Percentiles rank a stretch among this genome's conserved stretches.
phyloP scores from a whole-genome alignment of 2,113 vertebrate species.

The Notothenia coriiceps region DNA sequence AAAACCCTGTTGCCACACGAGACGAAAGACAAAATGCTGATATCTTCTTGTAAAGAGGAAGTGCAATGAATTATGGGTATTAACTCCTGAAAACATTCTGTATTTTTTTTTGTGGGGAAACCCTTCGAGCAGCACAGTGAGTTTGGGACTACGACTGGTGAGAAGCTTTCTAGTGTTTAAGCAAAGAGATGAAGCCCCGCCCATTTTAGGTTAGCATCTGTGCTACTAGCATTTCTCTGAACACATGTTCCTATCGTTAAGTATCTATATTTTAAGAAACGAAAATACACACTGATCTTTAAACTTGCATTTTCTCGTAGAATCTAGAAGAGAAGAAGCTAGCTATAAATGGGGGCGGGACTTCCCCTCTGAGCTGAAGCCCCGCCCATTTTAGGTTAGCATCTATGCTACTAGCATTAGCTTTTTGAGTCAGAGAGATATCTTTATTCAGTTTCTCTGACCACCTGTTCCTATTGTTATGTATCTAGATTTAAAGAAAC shows the following conservation, averaged over 20 bases:
- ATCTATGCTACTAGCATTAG: neutral
- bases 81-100: conserved; percentile 14
- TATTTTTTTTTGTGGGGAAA: conserved; percentile 26
- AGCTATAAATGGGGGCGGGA: too few relatives aligned
- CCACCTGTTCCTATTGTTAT: neutral
- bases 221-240: neutral
- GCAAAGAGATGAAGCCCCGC: conserved; percentile 18
- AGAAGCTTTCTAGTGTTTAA: conserved; percentile 7
- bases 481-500: neutral
- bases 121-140: conserved; percentile 84
- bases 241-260: neutral
- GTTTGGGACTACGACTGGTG: conserved; percentile 40
- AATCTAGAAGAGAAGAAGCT: too few relatives aligned
- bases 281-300: too few relatives aligned
- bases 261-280: neutral
- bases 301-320: too few relatives aligned
- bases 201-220: conserved; percentile 15
- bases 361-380: neutral
- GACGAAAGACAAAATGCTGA: conserved; percentile 81
- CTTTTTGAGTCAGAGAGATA: neutral
- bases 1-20: conserved; percentile 75
- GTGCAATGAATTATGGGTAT: conserved; percentile 38
- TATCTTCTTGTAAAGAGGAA: conserved; percentile 83
- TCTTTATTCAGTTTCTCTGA: neutral
- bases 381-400: conserved; percentile 18